Percentiles rank a stretch among this genome's conserved stretches.
These are phyloP conservation scores for Arctocebus calabarensis DNA, from an alignment of 2,797 vertebrate species.

Conservation along the genomic window DNA sequence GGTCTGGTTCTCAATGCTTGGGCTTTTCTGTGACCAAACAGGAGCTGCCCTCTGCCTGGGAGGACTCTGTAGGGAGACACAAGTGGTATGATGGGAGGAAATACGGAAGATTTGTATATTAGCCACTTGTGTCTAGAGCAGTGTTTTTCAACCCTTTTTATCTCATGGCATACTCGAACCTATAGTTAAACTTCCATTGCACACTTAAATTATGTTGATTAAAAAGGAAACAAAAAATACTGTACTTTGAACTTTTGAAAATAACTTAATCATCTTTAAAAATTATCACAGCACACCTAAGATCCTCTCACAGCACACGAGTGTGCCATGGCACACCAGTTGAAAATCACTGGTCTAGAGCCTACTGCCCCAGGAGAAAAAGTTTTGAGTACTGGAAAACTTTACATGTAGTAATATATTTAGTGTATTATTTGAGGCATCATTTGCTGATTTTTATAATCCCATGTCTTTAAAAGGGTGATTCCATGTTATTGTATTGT, in stretches of 20 bases:
- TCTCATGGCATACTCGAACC: too few species aligned
- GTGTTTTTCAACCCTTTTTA: too few species aligned
- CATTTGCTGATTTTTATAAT: conserved; percentile 33
- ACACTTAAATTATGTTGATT: too few species aligned
- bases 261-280: too few species aligned
- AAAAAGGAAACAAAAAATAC: too few species aligned
- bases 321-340: too few species aligned
- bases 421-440: conserved; percentile 50
- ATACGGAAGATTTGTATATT: not conserved
- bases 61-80: not conserved
- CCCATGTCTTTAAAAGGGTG: conserved; percentile 43
- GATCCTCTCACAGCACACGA: too few species aligned
- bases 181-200: too few species aligned
- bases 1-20: not conserved
- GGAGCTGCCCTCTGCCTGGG: not conserved
- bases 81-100: not conserved
- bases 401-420: not conserved
- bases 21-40: not conserved
- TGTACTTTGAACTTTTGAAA: too few species aligned
- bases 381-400: conserved; percentile 4
- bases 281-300: too few species aligned
- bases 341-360: not conserved
- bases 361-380: not conserved
- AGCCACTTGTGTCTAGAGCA: not conserved
- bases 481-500: conserved; percentile 52